These are phyloP conservation scores for Formica aserva DNA, from an alignment of 2,888 invertebrate species.

Conservation along the genomic window DNA sequence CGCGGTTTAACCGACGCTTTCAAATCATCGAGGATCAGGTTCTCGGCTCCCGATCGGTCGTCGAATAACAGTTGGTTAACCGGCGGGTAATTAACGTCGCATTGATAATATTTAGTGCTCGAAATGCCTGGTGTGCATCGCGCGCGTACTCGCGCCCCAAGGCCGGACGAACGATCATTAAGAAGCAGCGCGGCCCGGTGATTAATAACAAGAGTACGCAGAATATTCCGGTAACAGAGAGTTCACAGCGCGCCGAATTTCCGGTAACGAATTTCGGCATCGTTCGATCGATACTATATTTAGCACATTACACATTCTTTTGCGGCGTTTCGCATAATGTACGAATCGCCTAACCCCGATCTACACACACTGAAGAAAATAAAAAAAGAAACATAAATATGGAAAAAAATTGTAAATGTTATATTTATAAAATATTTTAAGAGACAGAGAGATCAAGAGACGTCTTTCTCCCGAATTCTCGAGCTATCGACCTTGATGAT, in stretches of 20 bases:
- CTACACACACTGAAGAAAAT: not conserved
- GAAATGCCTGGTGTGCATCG: conserved; percentile 25
- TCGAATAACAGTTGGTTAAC: conserved; percentile 59
- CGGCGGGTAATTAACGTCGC: conserved; percentile 65
- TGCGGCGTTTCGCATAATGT: not conserved
- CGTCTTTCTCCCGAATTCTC: conserved; percentile 20
- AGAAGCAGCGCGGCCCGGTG: conserved; percentile 49
- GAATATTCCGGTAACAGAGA: conserved; percentile 45
- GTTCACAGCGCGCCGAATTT: conserved; percentile 27
- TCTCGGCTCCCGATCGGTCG: not conserved
- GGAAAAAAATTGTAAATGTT: not conserved
- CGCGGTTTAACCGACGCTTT: not conserved
- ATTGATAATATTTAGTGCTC: conserved; percentile 64
- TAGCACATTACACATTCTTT: not conserved
- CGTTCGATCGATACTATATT: conserved; percentile 39
- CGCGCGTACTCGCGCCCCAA: conserved; percentile 30
- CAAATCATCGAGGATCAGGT: conserved; percentile 39
- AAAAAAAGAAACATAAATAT: not conserved
- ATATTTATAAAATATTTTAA: not conserved
- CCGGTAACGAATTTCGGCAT: conserved; percentile 45
- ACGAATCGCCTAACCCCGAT: not conserved
- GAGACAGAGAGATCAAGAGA: not conserved
- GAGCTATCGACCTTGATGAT: conserved; percentile 26
- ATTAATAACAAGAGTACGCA: conserved; percentile 58
- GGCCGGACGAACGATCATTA: conserved; percentile 56